phyloP scores from a whole-genome alignment of 2,797 vertebrate species.

The Molossus molossus region DNA sequence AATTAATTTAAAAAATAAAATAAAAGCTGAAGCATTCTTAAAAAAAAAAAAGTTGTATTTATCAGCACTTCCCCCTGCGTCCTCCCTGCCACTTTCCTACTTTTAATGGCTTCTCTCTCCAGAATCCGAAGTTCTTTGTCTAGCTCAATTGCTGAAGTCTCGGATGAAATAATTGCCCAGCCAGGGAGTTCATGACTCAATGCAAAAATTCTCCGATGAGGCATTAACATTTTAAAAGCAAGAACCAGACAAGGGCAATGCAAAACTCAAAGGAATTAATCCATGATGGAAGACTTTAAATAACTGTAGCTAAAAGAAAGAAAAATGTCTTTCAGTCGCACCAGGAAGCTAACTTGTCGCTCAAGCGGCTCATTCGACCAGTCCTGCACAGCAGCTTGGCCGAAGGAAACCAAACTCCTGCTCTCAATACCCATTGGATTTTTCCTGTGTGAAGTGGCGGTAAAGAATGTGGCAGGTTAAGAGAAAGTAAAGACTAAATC shows the following conservation, averaged over 20 bases:
- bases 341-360: not conserved
- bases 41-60: not conserved
- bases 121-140: not conserved
- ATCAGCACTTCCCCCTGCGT: not conserved
- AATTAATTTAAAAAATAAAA: too few relatives aligned
- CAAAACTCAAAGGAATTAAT: conserved; percentile 38
- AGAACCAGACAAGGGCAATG: conserved; percentile 34
- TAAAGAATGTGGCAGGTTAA: not conserved
- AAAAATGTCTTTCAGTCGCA: not conserved
- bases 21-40: too few relatives aligned
- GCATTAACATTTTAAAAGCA: conserved; percentile 61
- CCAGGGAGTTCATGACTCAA: conserved; percentile 55
- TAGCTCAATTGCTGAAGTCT: not conserved
- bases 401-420: not conserved
- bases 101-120: not conserved
- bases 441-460: not conserved
- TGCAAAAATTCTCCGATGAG: conserved; percentile 37
- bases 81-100: too few relatives aligned
- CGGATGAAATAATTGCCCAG: conserved; percentile 28
- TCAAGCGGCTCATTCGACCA: not conserved
- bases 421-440: not conserved
- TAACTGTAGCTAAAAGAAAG: not conserved
- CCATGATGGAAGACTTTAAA: not conserved
- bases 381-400: not conserved
- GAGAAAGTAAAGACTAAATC: conserved; percentile 9